Evolutionary conservation across 2,888 invertebrate species (phyloP), one percentile per base, ranked within the genome.

Genomic region (Netelia fuscicornis): DNA sequence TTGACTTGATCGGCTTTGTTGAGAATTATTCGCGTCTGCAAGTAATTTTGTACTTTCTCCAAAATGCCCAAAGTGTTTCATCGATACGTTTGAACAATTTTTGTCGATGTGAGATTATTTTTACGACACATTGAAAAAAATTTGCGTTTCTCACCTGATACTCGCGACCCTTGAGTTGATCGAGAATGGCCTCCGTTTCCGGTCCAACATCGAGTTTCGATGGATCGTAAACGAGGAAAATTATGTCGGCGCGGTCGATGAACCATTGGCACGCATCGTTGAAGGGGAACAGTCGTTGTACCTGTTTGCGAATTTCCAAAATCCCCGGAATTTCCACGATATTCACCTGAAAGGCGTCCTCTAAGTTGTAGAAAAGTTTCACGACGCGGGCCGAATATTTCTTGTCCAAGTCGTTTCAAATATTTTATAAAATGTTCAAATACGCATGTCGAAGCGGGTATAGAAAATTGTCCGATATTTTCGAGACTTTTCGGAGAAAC

Each of bases 191-290:
- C 95, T 98, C 98, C 78, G 98, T 97, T 94, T 98, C 98, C 86
- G 98, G 97, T 79, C 98, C 98, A 86, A 98, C 98, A 93, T 99
- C 98, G 89, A 99, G 95, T 94, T 98, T 98, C 52, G 98, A 97
- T 84, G 98, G 98, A 94, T 99, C 99, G 93, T 98, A 98, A 48
- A 98, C 97, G 81, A 99, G 95, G 95, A 98, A 98, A 93, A 99
- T 98, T 89, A 98, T 97, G 93, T 98, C 98, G 30, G 98, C 98
- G 86, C 98, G 96, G 94, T 98, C 98, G 91, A 98, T 98, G 94
- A 99, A 98, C 98, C 98, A 99, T 94, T 98, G 98, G 93, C 98
- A 98, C 70, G 98, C 98, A 92, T 98, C 98, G 92, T 98, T 98
- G 94, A 98, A 98, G 76, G 98, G 98, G 92, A 98, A 98, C 83